These are phyloP conservation scores for Ascidia mentula DNA, from an alignment of 23 tunicate species.

Conservation along the genomic window DNA sequence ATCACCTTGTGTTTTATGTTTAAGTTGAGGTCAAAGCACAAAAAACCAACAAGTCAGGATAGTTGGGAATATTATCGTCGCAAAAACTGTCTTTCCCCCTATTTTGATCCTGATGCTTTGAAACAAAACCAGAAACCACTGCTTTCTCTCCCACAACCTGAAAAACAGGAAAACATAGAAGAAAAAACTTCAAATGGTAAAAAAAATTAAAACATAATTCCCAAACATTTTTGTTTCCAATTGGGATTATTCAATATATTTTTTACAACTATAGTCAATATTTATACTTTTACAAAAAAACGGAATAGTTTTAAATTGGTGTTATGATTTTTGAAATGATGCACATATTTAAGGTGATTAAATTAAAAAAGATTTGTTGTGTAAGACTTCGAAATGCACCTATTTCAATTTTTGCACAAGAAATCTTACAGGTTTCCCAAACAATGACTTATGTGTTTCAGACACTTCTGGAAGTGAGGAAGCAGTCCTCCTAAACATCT, in stretches of 20 bases:
- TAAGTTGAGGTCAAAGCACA: constrained; percentile 52
- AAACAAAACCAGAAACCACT: not conserved
- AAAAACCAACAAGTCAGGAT: constrained; percentile 73
- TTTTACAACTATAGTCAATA: no score
- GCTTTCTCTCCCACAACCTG: not conserved
- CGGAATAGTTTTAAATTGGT: no score
- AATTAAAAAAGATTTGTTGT: no score
- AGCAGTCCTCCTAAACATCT: constrained; percentile 33
- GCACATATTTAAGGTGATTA: no score
- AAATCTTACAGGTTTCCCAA: no score
- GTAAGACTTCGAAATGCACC: no score
- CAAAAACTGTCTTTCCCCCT: constrained; percentile 42
- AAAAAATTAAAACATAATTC: not conserved
- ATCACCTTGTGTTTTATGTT: not conserved
- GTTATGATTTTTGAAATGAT: no score
- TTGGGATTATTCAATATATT: no score
- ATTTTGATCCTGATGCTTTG: constrained; percentile 26
- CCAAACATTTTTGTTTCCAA: not conserved
- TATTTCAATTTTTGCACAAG: no score
- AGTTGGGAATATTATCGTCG: constrained; percentile 53
- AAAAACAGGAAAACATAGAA: not conserved
- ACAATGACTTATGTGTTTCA: not conserved
- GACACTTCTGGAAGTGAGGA: constrained; percentile 15
- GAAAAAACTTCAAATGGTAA: not conserved
- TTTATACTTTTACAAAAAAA: no score